Percentiles rank a stretch among this genome's conserved stretches.
Conservation (phyloP, 2,888 invertebrate species). For the Pseudanteris insignis region DNA sequence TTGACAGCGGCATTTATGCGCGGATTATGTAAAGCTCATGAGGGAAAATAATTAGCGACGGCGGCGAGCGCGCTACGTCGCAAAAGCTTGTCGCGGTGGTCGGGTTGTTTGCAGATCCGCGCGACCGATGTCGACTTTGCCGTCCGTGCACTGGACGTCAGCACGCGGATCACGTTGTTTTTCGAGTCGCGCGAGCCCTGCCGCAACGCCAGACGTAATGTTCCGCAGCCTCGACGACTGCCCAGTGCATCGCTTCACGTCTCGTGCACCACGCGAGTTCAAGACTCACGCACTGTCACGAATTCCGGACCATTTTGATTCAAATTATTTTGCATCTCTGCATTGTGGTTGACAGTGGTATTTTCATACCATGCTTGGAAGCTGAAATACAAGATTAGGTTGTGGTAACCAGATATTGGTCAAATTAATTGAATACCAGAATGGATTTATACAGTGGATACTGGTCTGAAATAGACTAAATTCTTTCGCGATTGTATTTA, state of each 20-base stretch:
- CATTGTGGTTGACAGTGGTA: too few species aligned
- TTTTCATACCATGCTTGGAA: too few species aligned
- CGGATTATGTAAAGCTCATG: constrained; percentile 56
- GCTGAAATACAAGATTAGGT: too few species aligned
- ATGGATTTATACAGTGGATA: too few species aligned
- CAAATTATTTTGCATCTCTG: too few species aligned
- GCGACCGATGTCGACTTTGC: constrained; percentile 31
- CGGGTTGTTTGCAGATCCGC: constrained; percentile 23
- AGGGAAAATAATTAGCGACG: constrained; percentile 60
- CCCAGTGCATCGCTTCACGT: constrained; percentile 28
- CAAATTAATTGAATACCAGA: too few species aligned
- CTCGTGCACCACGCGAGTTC: constrained; percentile 30
- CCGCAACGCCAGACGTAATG: constrained; percentile 29
- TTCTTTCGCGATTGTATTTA: too few species aligned
- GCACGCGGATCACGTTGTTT: constrained; percentile 16
- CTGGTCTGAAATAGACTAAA: too few species aligned
- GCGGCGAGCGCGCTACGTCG: constrained; percentile 32
- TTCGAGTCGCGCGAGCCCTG: constrained; percentile 21
- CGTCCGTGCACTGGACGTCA: constrained; percentile 14
- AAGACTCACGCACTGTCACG: too few species aligned
- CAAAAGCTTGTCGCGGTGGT: constrained; percentile 40
- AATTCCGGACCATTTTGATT: too few species aligned
- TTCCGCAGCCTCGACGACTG: constrained; percentile 31
- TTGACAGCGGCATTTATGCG: constrained; percentile 20
- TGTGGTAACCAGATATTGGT: too few species aligned